Evolutionary conservation across 2,888 invertebrate species (phyloP), one percentile per base, ranked within the genome.

Genomic region (Polymixis flavicincta): DNA sequence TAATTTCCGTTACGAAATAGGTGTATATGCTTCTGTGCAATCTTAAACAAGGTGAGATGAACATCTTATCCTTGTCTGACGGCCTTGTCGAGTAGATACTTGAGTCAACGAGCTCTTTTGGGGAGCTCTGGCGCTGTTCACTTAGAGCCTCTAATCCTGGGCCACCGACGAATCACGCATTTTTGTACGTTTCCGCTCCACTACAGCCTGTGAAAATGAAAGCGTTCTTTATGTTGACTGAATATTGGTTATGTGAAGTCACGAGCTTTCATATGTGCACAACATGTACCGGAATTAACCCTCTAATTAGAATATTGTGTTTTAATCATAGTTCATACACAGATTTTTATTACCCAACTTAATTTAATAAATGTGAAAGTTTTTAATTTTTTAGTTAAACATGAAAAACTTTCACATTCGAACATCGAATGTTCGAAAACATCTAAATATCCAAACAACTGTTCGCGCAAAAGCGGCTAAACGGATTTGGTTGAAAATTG

Each of bases 81-180:
- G 22, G 28, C 32, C 66, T 59, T 50, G 59, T 63, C 45, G 64
- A 83, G 66, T 54, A 17, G 17, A 45, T 83, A 54, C 83, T 83
- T 55, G 59, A 57, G 63, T n/a, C 57, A 65, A 83, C 60, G 83
- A 78, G 59, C 19, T 55, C 52, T 63, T 83, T 83, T 57, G 28
- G 37, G n/a, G 50, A 32, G 37, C 52, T 54, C 37, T 60, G 28
- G 22, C 17, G 42, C 9, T 67, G 52, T 67, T 52, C 60, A 64
- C 28, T 76, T 82, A 66, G 45, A 22, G 48, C 37, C 5, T 13
- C 25, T 32, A 50, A 7, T 45, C 32, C 52, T 25, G 45, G 14
- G 50, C 63, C 55, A 81, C 11, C 1, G n/a, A 13, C 22, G 45
- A n/a, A 32, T 42, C 22, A n/a, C 19, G 48, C 64, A 81, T 64